These are phyloP conservation scores for Orestias chungarensis DNA, from an alignment of 2,797 vertebrate species.

Conservation along the genomic window DNA sequence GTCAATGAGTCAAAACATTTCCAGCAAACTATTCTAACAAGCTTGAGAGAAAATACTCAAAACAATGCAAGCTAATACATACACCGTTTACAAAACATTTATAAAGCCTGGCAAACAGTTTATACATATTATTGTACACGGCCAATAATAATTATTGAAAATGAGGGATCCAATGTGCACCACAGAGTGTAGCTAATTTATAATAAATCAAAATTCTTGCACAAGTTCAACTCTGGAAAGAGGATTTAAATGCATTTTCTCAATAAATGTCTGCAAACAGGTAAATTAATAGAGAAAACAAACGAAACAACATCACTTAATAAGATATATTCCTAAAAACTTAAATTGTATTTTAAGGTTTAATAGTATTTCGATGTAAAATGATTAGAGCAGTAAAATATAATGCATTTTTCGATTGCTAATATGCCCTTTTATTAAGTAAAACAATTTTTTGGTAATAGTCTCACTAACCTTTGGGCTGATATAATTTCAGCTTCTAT, in stretches of 20 bases:
- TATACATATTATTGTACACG: constrained; percentile 58
- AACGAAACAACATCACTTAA: background rate
- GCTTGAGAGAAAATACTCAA: background rate
- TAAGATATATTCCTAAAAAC: background rate
- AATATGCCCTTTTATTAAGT: too few species aligned
- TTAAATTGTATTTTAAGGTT: background rate
- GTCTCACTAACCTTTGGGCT: background rate
- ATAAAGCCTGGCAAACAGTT: constrained; percentile 36
- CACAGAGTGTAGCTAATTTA: constrained; percentile 48
- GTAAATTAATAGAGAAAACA: background rate
- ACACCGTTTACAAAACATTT: constrained; percentile 6
- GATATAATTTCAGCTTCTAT: background rate
- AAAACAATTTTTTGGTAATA: too few species aligned
- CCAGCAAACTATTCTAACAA: background rate
- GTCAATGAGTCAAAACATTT: background rate
- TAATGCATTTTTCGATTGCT: background rate
- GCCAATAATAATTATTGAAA: constrained; percentile 65
- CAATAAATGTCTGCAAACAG: background rate
- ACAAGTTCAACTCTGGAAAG: constrained; percentile 56
- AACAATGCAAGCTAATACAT: background rate
- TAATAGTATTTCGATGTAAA: background rate
- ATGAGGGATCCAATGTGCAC: constrained; percentile 52
- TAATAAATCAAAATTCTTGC: constrained; percentile 53
- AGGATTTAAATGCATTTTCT: constrained; percentile 34
- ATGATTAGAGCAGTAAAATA: background rate